Conservation (phyloP, 23 tunicate genomes). For the Clavelina lepadiformis region DNA sequence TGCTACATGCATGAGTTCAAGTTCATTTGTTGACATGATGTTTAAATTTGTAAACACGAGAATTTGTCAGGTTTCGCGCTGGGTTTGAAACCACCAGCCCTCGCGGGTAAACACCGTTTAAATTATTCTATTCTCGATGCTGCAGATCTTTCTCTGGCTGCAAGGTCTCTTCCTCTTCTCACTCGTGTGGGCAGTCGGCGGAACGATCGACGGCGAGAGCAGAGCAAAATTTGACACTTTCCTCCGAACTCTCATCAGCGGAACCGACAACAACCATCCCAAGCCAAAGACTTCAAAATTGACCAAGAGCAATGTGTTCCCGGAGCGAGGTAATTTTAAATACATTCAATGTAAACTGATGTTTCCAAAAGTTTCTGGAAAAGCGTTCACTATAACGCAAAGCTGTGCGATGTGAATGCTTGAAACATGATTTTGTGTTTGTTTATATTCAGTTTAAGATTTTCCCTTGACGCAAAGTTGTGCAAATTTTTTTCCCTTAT, state of each 20-base stretch:
- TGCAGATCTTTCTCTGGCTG: conserved; percentile 88
- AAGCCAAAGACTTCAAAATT: conserved; percentile 91
- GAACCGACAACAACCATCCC: conserved; percentile 77
- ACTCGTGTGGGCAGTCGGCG: conserved; percentile 89
- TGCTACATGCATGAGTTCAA: background rate
- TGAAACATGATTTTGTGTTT: no score
- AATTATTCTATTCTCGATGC: background rate
- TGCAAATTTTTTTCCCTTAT: no score
- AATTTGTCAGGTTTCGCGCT: background rate
- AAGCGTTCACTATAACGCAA: no score
- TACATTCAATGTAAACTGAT: no score
- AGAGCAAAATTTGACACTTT: conserved; percentile 66
- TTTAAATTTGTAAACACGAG: background rate
- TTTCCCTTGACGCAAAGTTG: no score
- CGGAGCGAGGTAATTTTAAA: conserved; percentile 74
- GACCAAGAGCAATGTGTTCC: conserved; percentile 81
- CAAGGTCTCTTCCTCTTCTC: conserved; percentile 91
- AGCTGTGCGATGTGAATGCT: no score
- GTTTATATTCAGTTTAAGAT: no score
- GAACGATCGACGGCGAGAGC: conserved; percentile 88
- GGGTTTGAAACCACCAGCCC: background rate
- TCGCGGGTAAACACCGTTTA: background rate
- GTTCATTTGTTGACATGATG: background rate
- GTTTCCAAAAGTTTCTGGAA: no score
- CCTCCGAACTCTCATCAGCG: conserved; percentile 81